Conservation (phyloP, 2,888 invertebrate species). For the Apotomis capreana region DNA sequence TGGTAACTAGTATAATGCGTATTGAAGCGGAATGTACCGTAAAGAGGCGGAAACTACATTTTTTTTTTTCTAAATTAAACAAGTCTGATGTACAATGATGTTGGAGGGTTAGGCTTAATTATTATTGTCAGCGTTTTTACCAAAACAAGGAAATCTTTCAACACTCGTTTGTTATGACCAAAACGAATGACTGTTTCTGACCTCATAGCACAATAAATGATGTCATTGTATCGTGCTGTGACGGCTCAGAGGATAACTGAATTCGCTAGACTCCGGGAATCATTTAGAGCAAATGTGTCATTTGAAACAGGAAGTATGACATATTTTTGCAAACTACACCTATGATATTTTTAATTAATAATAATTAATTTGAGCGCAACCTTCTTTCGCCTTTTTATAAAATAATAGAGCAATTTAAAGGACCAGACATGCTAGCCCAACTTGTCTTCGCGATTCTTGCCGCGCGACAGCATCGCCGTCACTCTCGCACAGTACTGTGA, state of each 20-base stretch:
- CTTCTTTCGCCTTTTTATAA: too few species aligned
- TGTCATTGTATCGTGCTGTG: conserved; percentile 40
- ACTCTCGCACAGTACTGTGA: too few species aligned
- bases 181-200: conserved; percentile 42
- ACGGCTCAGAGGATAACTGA: conserved; percentile 26
- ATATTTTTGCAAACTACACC: too few species aligned
- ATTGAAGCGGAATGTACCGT: conserved; percentile 33
- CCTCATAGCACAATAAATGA: conserved; percentile 41
- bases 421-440: too few species aligned
- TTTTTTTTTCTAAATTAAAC: conserved; percentile 28
- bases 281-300: conserved; percentile 20
- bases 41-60: conserved; percentile 28
- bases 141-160: conserved; percentile 38
- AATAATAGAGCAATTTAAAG: too few species aligned
- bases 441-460: too few species aligned
- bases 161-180: conserved; percentile 32
- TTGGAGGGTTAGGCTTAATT: conserved; percentile 17
- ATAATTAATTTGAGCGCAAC: too few species aligned
- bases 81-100: conserved; percentile 25
- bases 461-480: too few species aligned
- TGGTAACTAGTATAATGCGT: conserved; percentile 20
- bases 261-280: conserved; percentile 13
- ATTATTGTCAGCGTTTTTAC: conserved; percentile 28
- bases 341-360: too few species aligned
- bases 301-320: background rate